phyloP scores from a whole-genome alignment of 30 jellyfish, hydroid and myxozoan species.

The Nemopilema nomurai region DNA sequence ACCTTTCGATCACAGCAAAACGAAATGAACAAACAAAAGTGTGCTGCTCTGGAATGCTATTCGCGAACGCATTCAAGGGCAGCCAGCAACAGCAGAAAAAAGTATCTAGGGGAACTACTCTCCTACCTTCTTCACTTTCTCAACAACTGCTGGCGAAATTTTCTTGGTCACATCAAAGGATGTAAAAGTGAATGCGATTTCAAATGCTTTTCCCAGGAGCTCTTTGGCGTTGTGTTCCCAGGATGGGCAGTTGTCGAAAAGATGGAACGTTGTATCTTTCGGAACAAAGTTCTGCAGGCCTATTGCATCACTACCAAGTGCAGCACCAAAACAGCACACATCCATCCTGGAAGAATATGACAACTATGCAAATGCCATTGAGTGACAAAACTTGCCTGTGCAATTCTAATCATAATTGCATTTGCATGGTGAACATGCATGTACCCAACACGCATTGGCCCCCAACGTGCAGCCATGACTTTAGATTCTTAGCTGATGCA shows the following conservation, averaged over 20 bases:
- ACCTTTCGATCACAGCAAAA: too few relatives aligned
- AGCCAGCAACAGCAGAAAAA: too few relatives aligned
- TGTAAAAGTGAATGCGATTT: constrained; percentile 54
- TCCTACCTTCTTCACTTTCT: constrained; percentile 67
- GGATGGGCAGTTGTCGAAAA: constrained; percentile 83
- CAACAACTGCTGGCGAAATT: constrained; percentile 40
- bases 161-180: constrained; percentile 67
- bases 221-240: constrained; percentile 96
- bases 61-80: too few relatives aligned
- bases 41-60: too few relatives aligned
- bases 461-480: too few relatives aligned
- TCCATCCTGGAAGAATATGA: constrained; percentile 68
- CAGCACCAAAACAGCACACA: constrained; percentile 97
- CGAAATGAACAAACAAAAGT: too few relatives aligned
- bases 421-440: too few relatives aligned
- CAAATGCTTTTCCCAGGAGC: constrained; percentile 71
- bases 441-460: too few relatives aligned
- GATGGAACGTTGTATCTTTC: constrained; percentile 54
- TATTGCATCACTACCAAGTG: constrained; percentile 94
- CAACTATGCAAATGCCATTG: too few relatives aligned
- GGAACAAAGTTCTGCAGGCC: constrained; percentile 87
- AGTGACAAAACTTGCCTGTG: too few relatives aligned
- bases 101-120: neutral
- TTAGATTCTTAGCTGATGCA: too few relatives aligned
- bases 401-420: too few relatives aligned